Conservation (phyloP, 2,113 vertebrate genomes). For the Nymphicus hollandicus region DNA sequence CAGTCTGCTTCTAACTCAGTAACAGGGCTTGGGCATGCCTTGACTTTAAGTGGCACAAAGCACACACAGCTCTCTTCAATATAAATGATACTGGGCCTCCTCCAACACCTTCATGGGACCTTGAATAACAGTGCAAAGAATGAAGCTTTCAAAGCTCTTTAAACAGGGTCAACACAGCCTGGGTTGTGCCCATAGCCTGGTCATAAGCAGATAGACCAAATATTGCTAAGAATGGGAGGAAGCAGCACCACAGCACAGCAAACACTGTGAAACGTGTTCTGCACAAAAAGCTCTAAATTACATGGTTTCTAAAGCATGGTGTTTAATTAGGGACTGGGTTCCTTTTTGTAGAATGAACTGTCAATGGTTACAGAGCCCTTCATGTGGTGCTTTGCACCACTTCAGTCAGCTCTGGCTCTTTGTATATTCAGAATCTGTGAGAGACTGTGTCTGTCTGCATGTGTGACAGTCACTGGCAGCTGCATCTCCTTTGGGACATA, state of each 20-base stretch:
- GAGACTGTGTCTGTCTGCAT: neutral
- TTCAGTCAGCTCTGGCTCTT: neutral
- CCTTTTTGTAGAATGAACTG: neutral
- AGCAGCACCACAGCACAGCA: neutral
- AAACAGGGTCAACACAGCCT: neutral
- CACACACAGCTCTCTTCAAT: neutral
- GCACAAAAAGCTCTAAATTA: neutral
- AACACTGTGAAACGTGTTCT: rapidly evolving
- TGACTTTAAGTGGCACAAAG: neutral
- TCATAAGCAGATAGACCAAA: neutral
- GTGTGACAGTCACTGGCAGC: neutral
- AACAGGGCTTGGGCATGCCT: rapidly evolving
- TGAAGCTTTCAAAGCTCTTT: neutral
- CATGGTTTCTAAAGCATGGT: neutral
- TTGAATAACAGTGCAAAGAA: neutral
- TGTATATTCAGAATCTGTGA: neutral
- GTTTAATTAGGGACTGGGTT: neutral
- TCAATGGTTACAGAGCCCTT: neutral
- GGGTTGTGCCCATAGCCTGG: neutral
- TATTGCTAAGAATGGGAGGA: neutral
- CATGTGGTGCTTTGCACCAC: neutral
- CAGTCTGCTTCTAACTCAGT: neutral
- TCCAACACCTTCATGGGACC: neutral
- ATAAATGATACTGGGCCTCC: neutral
- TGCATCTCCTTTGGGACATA: neutral